These are phyloP conservation scores for Poecilia picta DNA, from an alignment of 2,797 vertebrate genomes.

Conservation along the genomic window DNA sequence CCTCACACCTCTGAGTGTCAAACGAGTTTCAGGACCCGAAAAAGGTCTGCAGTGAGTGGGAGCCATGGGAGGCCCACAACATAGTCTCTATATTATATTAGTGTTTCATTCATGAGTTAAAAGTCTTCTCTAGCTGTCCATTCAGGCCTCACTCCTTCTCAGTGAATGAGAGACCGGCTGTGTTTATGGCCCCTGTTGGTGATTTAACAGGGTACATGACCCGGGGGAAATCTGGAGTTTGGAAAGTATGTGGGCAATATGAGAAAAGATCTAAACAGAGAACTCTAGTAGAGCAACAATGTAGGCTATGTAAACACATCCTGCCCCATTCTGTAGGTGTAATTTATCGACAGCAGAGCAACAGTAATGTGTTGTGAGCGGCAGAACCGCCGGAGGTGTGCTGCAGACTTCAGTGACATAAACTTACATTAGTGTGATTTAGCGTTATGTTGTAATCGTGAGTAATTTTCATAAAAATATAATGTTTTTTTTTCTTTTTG, in stretches of 20 bases:
- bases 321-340: constrained; percentile 32
- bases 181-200: constrained; percentile 64
- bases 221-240: constrained; percentile 54
- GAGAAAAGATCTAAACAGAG: constrained; percentile 54
- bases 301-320: constrained; percentile 57
- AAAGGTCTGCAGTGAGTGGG: constrained; percentile 24
- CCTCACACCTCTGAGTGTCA: constrained; percentile 50
- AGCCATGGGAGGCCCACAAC: constrained; percentile 30
- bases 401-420: constrained; percentile 8
- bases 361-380: constrained; percentile 30
- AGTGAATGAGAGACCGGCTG: constrained; percentile 33
- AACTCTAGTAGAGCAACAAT: constrained; percentile 16
- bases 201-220: constrained; percentile 65
- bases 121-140: constrained; percentile 44
- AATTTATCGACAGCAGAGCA: constrained; percentile 43
- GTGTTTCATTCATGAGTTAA: constrained; percentile 64
- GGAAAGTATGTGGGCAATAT: constrained; percentile 68
- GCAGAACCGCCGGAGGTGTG: constrained; percentile 16
- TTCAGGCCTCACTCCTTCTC: constrained; percentile 30
- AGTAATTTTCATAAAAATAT: constrained; percentile 1
- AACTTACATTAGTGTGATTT: constrained; percentile 6
- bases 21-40: constrained; percentile 2
- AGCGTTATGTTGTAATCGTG: constrained; percentile 9
- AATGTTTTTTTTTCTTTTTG: background rate
- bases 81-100: constrained; percentile 53